Percentiles rank a stretch among this genome's conserved stretches.
Evolutionary conservation across 2,888 invertebrate genomes (phyloP).

Genomic region (Sthenelais limicola): DNA sequence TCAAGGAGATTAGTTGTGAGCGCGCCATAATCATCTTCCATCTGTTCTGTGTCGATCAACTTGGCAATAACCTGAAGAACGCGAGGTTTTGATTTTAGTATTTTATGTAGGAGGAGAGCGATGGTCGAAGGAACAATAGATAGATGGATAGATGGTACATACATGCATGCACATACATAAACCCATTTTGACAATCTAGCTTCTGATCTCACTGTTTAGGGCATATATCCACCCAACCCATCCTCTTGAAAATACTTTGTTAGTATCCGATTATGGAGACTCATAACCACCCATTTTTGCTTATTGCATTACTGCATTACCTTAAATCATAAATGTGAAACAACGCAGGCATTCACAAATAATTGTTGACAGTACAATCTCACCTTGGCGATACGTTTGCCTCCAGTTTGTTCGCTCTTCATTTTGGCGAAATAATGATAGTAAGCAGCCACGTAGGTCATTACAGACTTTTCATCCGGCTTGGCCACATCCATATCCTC

Average conservation of each 20-base stretch:
- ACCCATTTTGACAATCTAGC: too few relatives aligned
- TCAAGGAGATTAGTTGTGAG: slow-evolving; percentile 88
- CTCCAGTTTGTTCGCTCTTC: slow-evolving; percentile 99
- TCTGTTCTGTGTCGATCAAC: slow-evolving; percentile 94
- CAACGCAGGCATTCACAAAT: too few relatives aligned
- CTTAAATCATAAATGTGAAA: not conserved
- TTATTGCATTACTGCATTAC: not conserved
- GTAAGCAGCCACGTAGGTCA: slow-evolving; percentile 98
- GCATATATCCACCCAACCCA: too few relatives aligned
- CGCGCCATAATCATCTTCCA: slow-evolving; percentile 90
- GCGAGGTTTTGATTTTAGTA: not conserved
- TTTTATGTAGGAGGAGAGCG: not conserved
- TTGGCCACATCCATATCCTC: slow-evolving; percentile 91
- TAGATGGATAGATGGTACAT: too few relatives aligned
- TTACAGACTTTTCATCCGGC: slow-evolving; percentile 98
- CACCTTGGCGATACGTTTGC: slow-evolving; percentile 96
- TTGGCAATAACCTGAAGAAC: slow-evolving; percentile 90
- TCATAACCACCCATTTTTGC: not conserved
- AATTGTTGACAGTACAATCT: too few relatives aligned
- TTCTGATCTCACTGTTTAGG: too few relatives aligned
- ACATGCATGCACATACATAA: too few relatives aligned
- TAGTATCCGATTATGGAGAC: too few relatives aligned
- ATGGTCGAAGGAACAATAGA: too few relatives aligned
- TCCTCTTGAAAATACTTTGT: too few relatives aligned
- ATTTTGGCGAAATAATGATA: slow-evolving; percentile 99